Evolutionary conservation across 2,113 vertebrate species (phyloP), one percentile per base, ranked within the genome.

Genomic region (Spea bombifrons): DNA sequence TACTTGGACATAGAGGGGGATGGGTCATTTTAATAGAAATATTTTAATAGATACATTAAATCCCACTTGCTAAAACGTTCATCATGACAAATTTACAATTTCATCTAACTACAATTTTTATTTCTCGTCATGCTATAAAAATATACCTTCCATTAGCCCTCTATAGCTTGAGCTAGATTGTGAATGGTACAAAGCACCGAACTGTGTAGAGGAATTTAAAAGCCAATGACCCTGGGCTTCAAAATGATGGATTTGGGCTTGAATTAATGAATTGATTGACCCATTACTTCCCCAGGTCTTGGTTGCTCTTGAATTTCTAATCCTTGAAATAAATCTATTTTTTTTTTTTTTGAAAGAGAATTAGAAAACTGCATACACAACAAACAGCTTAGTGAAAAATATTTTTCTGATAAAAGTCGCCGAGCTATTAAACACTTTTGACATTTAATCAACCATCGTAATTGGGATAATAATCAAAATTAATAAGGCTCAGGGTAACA

Each of bases 151-250:
- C 6, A 7, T 13, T 9, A 53, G 55, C 55, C 15, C 9, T 5
- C 66, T 17, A 44, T 5, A 15, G 13, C 8, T 7, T 46, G 48
- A 50, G 61, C 49, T 17, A 5, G 15, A 12, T 5, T 59, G 15
- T 53, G 15, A 43, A 47, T 16, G 59, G 30, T 53, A 44, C 17
- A 67, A 57, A 6, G 43, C 50, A 73, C 70, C 55, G 63, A 48
- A 67, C 61, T 73, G 50, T 79, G 50, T 16, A 4, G 30, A 72
- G 15, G 46, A 65, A 52, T 53, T 65, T 78, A 3, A 66, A 66
- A 66, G 45, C 16, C 7, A 65, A 46, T 66, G 63, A 79, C 77
- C 77, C 71, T 67, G 49, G 52, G 43, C 46, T 66, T 79, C 52
- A 66, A 10, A 12, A 73, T 66, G 70, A 73, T 59, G 44, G 63